Evolutionary conservation across 2,888 invertebrate genomes (phyloP).

Genomic region (Chrysolina oricalcia): DNA sequence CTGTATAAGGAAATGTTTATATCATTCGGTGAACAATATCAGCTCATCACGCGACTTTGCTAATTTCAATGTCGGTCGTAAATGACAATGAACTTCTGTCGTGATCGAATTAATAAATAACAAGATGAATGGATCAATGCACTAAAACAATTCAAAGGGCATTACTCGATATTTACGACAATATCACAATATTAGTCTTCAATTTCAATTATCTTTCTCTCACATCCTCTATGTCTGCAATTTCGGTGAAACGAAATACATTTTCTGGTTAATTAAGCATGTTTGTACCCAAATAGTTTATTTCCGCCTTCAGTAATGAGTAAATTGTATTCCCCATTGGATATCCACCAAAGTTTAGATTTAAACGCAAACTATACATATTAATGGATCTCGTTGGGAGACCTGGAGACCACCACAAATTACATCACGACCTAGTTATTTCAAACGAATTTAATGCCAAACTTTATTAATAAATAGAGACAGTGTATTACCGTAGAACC

Average conservation of each 20-base stretch:
- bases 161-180: too few species aligned
- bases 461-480: slow-evolving; percentile 38
- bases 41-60: too few species aligned
- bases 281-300: slow-evolving; percentile 37
- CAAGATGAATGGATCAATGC: too few species aligned
- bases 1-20: too few species aligned
- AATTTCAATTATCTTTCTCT: not conserved
- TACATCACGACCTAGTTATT: slow-evolving; percentile 34
- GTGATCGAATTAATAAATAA: too few species aligned
- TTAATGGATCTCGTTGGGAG: slow-evolving; percentile 34
- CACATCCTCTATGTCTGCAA: not conserved
- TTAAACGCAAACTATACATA: slow-evolving; percentile 35
- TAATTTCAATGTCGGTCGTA: too few species aligned
- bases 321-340: slow-evolving; percentile 38
- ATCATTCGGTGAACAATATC: too few species aligned
- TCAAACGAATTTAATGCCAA: slow-evolving; percentile 37
- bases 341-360: slow-evolving; percentile 38
- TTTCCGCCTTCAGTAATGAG: slow-evolving; percentile 39
- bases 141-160: too few species aligned
- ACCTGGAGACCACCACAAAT: slow-evolving; percentile 46
- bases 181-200: not conserved
- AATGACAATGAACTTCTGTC: too few species aligned
- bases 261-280: slow-evolving; percentile 12
- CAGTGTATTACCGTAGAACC: slow-evolving; percentile 17
- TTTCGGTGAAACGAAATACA: not conserved